Conservation (phyloP, 2,888 invertebrate genomes). For the Perizoma flavofasciatum region DNA sequence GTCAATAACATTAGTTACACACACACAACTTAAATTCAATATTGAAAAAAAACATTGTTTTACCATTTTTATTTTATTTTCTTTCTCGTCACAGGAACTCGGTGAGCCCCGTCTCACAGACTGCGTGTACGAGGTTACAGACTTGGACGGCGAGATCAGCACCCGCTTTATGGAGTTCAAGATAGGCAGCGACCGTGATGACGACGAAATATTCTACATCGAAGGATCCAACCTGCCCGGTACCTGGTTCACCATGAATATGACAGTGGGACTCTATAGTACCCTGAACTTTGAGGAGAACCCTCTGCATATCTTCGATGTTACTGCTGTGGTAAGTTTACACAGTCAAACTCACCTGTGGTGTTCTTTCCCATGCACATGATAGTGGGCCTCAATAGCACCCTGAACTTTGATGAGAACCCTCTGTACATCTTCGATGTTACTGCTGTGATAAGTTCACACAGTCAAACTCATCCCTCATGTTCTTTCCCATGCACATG, state of each 20-base stretch:
- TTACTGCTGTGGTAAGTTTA: too few relatives aligned
- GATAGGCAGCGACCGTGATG: conserved; percentile 66
- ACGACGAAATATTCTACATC: conserved; percentile 66
- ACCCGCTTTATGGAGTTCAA: conserved; percentile 68
- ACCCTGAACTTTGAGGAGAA: conserved; percentile 73
- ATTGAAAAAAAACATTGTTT: too few relatives aligned
- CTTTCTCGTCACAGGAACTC: conserved; percentile 61
- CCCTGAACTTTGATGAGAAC: too few relatives aligned
- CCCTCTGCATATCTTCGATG: conserved; percentile 38
- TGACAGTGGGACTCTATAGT: conserved; percentile 57
- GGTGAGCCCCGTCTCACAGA: conserved; percentile 59
- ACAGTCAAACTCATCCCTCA: too few relatives aligned
- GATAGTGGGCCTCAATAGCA: too few relatives aligned
- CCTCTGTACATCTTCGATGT: conserved; percentile 82
- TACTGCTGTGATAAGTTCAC: conserved; percentile 76
- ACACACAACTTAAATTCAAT: too few relatives aligned
- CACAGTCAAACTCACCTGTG: too few relatives aligned
- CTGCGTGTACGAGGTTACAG: conserved; percentile 68
- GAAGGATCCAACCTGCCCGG: conserved; percentile 47
- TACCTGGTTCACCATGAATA: conserved; percentile 61
- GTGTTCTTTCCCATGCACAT: too few relatives aligned
- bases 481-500: too few relatives aligned
- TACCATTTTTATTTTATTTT: too few relatives aligned
- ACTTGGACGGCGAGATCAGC: conserved; percentile 72
- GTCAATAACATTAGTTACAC: too few relatives aligned